These are phyloP conservation scores for Eristalinus sepulchralis DNA, from an alignment of 2,888 invertebrate genomes.

Conservation along the genomic window DNA sequence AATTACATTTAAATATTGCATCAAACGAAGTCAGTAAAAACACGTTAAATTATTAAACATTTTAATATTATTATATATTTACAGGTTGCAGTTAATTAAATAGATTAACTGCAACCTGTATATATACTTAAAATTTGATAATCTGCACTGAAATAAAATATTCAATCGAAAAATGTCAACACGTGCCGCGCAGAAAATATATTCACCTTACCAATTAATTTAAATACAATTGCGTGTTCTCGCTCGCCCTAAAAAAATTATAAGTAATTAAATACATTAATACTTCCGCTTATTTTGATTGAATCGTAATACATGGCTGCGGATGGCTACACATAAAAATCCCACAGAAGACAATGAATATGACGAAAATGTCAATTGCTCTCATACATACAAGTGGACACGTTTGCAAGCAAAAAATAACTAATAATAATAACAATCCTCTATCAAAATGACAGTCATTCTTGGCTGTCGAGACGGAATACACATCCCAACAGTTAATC, in stretches of 20 bases:
- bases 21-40: too few species aligned
- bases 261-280: conserved; percentile 1
- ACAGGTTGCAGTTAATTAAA: too few species aligned
- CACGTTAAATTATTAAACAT: too few species aligned
- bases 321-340: not conserved
- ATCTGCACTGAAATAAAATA: not conserved
- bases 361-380: conserved; percentile 8
- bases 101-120: too few species aligned
- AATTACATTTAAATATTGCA: too few species aligned
- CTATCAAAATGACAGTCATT: not conserved
- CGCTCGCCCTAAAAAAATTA: not conserved
- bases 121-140: too few species aligned
- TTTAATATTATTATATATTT: too few species aligned
- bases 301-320: not conserved
- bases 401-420: not conserved
- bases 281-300: not conserved
- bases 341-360: conserved; percentile 1
- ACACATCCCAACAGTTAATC: conserved; percentile 23
- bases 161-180: not conserved
- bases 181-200: not conserved
- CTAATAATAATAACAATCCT: not conserved
- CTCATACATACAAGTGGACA: not conserved
- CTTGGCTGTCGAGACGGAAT: conserved; percentile 1
- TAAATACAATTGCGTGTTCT: not conserved
- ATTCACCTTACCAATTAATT: not conserved